A percentile compares a stretch with the other conserved stretches of the same genome.
Conservation (phyloP, 1,140 invertebrate genomes). For the Drosophila ironensis region DNA sequence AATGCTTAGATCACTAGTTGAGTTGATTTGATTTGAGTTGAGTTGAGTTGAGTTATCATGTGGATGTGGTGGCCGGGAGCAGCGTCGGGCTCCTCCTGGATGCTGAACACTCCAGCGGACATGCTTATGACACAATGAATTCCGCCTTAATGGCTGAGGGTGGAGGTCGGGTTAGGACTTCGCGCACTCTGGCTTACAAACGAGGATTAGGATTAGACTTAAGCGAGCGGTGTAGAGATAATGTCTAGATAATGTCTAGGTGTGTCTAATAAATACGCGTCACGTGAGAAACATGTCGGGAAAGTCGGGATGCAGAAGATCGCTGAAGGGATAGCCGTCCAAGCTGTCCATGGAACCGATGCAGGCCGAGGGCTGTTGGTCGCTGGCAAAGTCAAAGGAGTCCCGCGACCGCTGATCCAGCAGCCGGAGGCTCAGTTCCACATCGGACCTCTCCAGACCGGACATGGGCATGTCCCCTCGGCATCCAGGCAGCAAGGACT, state of each 20-base stretch:
- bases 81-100: constrained; percentile 4
- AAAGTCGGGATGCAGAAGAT: constrained; percentile 68
- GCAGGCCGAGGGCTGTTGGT: constrained; percentile 71
- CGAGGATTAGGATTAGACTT: constrained; percentile 35
- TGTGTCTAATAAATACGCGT: constrained; percentile 27
- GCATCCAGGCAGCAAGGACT: constrained; percentile 30
- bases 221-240: constrained; percentile 19
- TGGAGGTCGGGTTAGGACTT: constrained; percentile 54
- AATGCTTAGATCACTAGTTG: constrained; percentile 66
- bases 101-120: neutral
- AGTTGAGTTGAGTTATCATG: constrained; percentile 43
- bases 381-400: constrained; percentile 67
- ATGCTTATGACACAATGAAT: constrained; percentile 74
- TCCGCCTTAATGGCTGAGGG: constrained; percentile 51
- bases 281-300: constrained; percentile 76
- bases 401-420: constrained; percentile 64
- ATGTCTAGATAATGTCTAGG: no score
- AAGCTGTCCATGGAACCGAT: constrained; percentile 69
- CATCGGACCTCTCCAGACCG: constrained; percentile 57
- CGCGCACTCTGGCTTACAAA: constrained; percentile 50
- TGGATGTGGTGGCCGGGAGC: constrained; percentile 33
- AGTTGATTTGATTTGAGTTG: no score
- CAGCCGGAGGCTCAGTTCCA: constrained; percentile 72
- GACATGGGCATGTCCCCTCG: constrained; percentile 65
- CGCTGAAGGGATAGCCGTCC: constrained; percentile 66